phyloP scores from a whole-genome alignment of 2,888 invertebrate genomes.

The Coleophora flavipennella region DNA sequence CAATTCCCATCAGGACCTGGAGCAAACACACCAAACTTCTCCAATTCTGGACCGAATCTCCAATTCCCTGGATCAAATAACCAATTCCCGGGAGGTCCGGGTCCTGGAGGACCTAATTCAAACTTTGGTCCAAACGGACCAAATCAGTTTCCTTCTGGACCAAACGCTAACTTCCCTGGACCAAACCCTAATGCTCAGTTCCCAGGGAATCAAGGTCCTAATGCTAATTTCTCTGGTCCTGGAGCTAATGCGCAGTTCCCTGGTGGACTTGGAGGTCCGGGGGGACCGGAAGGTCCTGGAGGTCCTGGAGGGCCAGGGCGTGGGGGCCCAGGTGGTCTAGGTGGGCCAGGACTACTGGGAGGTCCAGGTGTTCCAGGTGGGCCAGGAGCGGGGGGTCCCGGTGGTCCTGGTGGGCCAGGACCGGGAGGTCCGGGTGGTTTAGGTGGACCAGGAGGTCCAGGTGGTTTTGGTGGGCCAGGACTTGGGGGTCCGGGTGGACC shows the following conservation, averaged over 20 bases:
- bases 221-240: too few relatives aligned
- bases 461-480: conserved; percentile 38
- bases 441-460: too few relatives aligned
- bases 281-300: conserved; percentile 6
- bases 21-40: too few relatives aligned
- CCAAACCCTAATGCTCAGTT: too few relatives aligned
- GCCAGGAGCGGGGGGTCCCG: conserved; percentile 12
- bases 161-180: background rate
- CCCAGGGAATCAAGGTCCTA: too few relatives aligned
- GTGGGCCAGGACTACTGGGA: conserved; percentile 35
- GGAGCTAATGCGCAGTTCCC: background rate
- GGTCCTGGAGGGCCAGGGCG: conserved; percentile 13
- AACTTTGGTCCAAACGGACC: background rate
- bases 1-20: background rate
- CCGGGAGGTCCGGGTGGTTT: conserved; percentile 13
- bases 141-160: background rate
- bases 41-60: too few relatives aligned
- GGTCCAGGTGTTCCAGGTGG: conserved; percentile 27
- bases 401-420: conserved; percentile 11
- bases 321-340: conserved; percentile 28
- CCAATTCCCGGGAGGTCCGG: background rate
- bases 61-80: conserved; percentile 2
- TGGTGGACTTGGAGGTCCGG: conserved; percentile 8
- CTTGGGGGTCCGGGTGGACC: conserved; percentile 34
- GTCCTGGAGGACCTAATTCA: background rate